Base-by-base conservation (phyloP, 1,140 invertebrate genomes). In the Anastatus disparis region DNA sequence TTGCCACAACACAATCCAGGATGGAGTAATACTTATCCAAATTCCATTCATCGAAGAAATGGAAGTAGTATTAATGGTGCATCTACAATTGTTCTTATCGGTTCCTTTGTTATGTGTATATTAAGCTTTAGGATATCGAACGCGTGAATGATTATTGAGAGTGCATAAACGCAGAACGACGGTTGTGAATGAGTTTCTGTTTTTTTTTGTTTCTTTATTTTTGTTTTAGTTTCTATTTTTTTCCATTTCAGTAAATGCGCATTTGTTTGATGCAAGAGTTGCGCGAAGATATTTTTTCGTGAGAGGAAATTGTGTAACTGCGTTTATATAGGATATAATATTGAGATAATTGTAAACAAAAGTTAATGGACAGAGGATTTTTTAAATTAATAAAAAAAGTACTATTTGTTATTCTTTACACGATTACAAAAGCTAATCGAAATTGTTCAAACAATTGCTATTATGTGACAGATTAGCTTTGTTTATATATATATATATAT, bases 1-100 rank as follows among this genome's bases (percentile, higher is more conserved):
- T 7, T 76, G 70, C 75, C 75, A 0, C 75, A 75, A 17, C 75
- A 77, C 13, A 70, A 67, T 50, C 29, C 66, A 1, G 67, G 52
- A 2, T 65, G 75, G n/a, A 59, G 62, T n/a, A 70, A 70, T 38
- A 24, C 68, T 17, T 76, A 77, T 26, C 26, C 67, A 0, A 76
- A 79, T 20, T 62, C 72, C 8, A 63, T 61, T 17, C 61, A 40
- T 7, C 48, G 70, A 31, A 31, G 52, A 26, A 71, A 65, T 17
- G 62, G 55, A 22, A 62, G 53, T 22, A 8, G 24, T 12, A 1
- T 29, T 20, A 31, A 20, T 13, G 1, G 12, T 10, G 1, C 24
- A 1, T 67, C 64, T 4, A 24, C 3, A n/a, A 3, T 35, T 0
- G 10, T 48, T 46, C 13, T 68, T 2, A n/a, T 52, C 22, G 66